Evolutionary conservation across 2,888 invertebrate genomes (phyloP).

Genomic region (Eupithecia centaureata): DNA sequence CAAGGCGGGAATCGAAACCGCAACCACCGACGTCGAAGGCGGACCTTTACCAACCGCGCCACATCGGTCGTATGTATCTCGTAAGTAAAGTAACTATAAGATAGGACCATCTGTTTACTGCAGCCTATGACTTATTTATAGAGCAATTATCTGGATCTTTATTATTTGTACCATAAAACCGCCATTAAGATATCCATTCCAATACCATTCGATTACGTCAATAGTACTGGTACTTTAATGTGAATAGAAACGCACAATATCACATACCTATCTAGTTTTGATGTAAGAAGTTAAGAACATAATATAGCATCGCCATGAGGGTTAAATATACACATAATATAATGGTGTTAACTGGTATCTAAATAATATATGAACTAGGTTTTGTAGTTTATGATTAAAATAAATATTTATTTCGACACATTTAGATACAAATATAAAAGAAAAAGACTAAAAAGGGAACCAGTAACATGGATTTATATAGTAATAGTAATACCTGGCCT

Average conservation of each 20-base stretch:
- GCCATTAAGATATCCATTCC: slow-evolving; percentile 32
- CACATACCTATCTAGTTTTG: neutral
- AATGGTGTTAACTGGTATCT: neutral
- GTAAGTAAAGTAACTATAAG: neutral
- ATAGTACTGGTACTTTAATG: slow-evolving; percentile 14
- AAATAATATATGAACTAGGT: neutral
- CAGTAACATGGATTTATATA: no score
- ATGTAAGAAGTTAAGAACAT: neutral
- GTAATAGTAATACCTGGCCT: no score
- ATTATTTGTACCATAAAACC: slow-evolving; percentile 36
- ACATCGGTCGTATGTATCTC: neutral
- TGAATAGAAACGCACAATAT: slow-evolving; percentile 5
- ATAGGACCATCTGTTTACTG: slow-evolving; percentile 6
- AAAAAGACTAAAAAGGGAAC: no score
- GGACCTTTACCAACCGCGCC: no score
- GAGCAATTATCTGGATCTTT: slow-evolving; percentile 37
- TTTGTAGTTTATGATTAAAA: neutral
- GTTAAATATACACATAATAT: neutral
- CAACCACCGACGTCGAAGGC: no score
- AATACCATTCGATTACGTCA: slow-evolving; percentile 31
- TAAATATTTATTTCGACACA: no score
- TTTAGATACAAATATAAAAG: no score
- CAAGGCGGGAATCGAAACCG: no score
- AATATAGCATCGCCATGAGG: neutral
- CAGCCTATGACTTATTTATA: slow-evolving; percentile 23